Base-by-base conservation (phyloP, 2,797 vertebrate species). In the Chelmon rostratus region DNA sequence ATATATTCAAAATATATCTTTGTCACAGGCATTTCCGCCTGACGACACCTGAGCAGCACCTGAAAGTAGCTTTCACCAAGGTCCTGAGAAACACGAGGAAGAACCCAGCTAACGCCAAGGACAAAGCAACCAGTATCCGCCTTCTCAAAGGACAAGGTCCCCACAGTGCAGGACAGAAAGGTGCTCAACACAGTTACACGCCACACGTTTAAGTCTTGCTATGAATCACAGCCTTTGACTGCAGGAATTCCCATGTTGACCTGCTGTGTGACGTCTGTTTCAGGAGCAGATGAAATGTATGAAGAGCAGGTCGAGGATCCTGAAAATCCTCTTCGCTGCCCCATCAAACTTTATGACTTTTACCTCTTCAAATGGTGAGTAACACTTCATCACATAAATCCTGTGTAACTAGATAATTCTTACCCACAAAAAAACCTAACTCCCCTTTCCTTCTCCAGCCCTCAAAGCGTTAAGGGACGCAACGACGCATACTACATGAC, bases 301-400 rank as follows among this genome's bases (percentile, higher is more conserved):
- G 98, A 97, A 69, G 98, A 99, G 88, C 98, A 99, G 94, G 94
- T 96, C 0, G 98, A 99, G 92, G 98, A 99, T 91, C 96, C 98
- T 19, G 98, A 99, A 86, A 99, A 99, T 90, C 98, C 98, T 15
- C 95, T 99, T 86, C 97, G 98, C 79, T 99, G 98, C 90, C 98
- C 98, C 59, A 99, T 99, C 92, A 99, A 99, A 95, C 97, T 99
- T 79, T 99, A 99, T 53, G 98, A 99, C 93, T 99, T 99, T 96
- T 99, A 99, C 96, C 98, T 99, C 96, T 99, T 99, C 93, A 99
- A 99, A 97, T 99, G 98, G 98, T 99, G 91, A 96, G 97, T 86
- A 61, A 21, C 15, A 5, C 37, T 16, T 8, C 0, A 42, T 35
- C 23, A 4, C 46, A 63, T 1, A 16, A 46, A 57, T 44, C 1